Conservation (phyloP, 1,140 invertebrate genomes). For the Cotesia chilonis region DNA sequence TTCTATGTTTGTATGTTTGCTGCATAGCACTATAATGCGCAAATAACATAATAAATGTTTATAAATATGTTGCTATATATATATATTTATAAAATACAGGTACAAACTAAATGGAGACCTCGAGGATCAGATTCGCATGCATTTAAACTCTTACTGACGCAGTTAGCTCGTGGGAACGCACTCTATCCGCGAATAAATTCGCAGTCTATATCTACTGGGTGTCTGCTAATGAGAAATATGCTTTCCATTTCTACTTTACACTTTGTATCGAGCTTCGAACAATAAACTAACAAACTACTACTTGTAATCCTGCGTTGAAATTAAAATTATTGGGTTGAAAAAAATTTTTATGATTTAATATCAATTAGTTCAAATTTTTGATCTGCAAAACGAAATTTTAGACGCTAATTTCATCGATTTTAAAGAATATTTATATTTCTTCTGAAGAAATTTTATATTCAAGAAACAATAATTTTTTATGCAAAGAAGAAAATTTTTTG, state of each 20-base stretch:
- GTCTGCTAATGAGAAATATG: not conserved
- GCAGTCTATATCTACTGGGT: constrained; percentile 19
- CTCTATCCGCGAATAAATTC: constrained; percentile 50
- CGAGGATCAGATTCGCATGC: constrained; percentile 48
- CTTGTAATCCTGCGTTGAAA: too few species aligned
- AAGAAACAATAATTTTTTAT: too few species aligned
- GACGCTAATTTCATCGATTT: too few species aligned
- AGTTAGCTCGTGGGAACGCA: constrained; percentile 52
- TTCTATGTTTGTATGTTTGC: not conserved
- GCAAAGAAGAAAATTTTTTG: too few species aligned
- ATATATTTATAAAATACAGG: constrained; percentile 17
- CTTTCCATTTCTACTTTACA: constrained; percentile 21
- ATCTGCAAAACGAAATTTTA: too few species aligned
- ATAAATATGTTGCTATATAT: not conserved
- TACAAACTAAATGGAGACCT: constrained; percentile 39
- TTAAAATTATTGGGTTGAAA: too few species aligned
- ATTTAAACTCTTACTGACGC: constrained; percentile 36
- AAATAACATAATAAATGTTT: constrained; percentile 6
- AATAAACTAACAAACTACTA: not conserved
- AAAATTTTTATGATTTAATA: too few species aligned
- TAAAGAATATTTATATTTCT: too few species aligned
- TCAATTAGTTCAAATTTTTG: too few species aligned
- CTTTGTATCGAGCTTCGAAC: not conserved
- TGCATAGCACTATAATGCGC: constrained; percentile 22
- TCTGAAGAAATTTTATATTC: too few species aligned